Evolutionary conservation across 2,888 invertebrate genomes (phyloP).

Genomic region (Drosophila bunnanda): DNA sequence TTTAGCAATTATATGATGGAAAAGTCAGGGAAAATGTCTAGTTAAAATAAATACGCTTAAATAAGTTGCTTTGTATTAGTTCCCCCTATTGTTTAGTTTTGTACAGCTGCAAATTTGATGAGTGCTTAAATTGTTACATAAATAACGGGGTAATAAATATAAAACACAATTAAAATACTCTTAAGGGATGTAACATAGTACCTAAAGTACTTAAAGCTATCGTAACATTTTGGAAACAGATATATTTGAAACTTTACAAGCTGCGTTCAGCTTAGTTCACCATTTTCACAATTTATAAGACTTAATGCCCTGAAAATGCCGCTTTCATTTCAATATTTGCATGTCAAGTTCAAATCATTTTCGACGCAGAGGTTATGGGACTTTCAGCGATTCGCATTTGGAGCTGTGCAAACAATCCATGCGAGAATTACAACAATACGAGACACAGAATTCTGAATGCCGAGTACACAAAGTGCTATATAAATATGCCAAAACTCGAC

Average conservation of each 20-base stretch:
- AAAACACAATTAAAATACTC: not conserved
- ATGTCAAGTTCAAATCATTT: conserved; percentile 53
- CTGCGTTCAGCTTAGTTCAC: not conserved
- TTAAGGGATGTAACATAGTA: too few relatives aligned
- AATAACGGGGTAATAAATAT: not conserved
- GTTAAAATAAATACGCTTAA: conserved; percentile 25
- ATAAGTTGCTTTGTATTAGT: not conserved
- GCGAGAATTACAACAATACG: conserved; percentile 39
- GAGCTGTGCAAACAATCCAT: conserved; percentile 24
- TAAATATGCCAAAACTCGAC: conserved; percentile 41
- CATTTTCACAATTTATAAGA: not conserved
- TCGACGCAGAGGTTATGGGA: conserved; percentile 5
- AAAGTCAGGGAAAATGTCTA: not conserved
- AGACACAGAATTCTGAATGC: conserved; percentile 6
- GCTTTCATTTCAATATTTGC: conserved; percentile 13
- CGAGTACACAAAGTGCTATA: conserved; percentile 36
- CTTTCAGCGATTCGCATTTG: not conserved
- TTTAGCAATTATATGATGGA: conserved; percentile 8
- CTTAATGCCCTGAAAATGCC: not conserved
- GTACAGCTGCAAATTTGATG: not conserved
- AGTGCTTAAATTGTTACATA: not conserved
- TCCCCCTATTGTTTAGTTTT: not conserved
- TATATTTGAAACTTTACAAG: not conserved
- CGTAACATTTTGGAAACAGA: too few relatives aligned
- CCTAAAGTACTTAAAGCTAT: not conserved